phyloP scores from a whole-genome alignment of 2,888 invertebrate genomes.

The Nymphalis polychloros region DNA sequence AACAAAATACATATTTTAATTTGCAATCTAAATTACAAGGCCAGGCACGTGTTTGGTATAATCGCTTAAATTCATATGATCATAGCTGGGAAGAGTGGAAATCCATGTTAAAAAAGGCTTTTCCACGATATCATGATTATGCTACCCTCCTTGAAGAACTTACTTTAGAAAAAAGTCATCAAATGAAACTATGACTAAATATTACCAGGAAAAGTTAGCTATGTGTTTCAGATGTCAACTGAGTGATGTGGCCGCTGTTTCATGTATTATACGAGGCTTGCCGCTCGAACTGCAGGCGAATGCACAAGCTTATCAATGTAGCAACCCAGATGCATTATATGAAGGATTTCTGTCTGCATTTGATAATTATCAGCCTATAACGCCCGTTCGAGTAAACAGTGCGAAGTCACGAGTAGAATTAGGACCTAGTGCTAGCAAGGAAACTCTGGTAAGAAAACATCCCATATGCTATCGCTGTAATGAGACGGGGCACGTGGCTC shows the following conservation, averaged over 20 bases:
- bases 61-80: too few relatives aligned
- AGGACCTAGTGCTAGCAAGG: neutral
- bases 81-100: too few relatives aligned
- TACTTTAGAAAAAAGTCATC: slow-evolving; percentile 40
- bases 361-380: slow-evolving; percentile 33
- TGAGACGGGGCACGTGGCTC: slow-evolving; percentile 30
- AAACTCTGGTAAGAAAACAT: neutral
- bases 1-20: too few relatives aligned
- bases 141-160: slow-evolving; percentile 40
- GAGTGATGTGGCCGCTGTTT: slow-evolving; percentile 40
- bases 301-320: slow-evolving; percentile 44
- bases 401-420: neutral
- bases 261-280: slow-evolving; percentile 43
- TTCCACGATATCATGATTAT: slow-evolving; percentile 44
- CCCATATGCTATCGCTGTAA: slow-evolving; percentile 33
- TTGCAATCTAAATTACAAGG: too few relatives aligned
- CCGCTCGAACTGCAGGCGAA: slow-evolving; percentile 41
- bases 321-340: slow-evolving; percentile 41
- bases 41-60: too few relatives aligned
- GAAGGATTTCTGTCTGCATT: slow-evolving; percentile 37
- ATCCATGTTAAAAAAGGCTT: too few relatives aligned
- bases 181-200: slow-evolving; percentile 43
- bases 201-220: slow-evolving; percentile 47
- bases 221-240: slow-evolving; percentile 46
- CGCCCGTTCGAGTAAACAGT: too few relatives aligned